These are phyloP conservation scores for Crypturellus tataupa DNA, from an alignment of 2,797 vertebrate species.

Conservation along the genomic window DNA sequence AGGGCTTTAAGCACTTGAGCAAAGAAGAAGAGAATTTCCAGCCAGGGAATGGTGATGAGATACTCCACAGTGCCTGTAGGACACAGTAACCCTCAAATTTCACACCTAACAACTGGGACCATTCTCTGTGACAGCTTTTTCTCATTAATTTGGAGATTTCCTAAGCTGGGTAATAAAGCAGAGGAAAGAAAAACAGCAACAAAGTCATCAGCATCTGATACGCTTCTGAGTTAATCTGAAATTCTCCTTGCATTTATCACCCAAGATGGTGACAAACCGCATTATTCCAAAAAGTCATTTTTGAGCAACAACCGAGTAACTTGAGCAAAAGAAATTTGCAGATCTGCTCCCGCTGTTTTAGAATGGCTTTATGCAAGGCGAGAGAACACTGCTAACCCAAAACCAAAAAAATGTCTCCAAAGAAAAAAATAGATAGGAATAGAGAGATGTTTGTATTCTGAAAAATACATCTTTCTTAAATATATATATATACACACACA, in stretches of 20 bases:
- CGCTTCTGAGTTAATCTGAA: not conserved
- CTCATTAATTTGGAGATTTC: not conserved
- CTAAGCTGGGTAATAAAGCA: not conserved
- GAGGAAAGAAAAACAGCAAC: not conserved
- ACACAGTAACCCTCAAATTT: not conserved
- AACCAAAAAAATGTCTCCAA: not conserved
- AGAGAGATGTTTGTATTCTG: not conserved
- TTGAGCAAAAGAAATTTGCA: constrained; percentile 29
- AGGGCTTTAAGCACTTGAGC: not conserved
- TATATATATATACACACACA: no score
- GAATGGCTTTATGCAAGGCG: constrained; percentile 4
- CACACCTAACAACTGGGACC: not conserved
- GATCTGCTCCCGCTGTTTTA: not conserved
- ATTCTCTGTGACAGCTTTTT: not conserved
- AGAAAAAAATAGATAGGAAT: not conserved
- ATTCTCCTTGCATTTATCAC: not conserved
- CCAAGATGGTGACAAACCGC: not conserved
- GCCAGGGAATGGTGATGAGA: not conserved
- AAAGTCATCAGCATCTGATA: constrained; percentile 1
- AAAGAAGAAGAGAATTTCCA: not conserved
- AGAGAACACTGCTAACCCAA: not conserved
- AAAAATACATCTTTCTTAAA: not conserved
- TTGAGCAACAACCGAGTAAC: constrained; percentile 8
- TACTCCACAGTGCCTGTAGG: fast-evolving
- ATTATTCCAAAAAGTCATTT: constrained; percentile 23